Conservation (phyloP, 2,888 invertebrate species). For the Galerucella nymphaeae region DNA sequence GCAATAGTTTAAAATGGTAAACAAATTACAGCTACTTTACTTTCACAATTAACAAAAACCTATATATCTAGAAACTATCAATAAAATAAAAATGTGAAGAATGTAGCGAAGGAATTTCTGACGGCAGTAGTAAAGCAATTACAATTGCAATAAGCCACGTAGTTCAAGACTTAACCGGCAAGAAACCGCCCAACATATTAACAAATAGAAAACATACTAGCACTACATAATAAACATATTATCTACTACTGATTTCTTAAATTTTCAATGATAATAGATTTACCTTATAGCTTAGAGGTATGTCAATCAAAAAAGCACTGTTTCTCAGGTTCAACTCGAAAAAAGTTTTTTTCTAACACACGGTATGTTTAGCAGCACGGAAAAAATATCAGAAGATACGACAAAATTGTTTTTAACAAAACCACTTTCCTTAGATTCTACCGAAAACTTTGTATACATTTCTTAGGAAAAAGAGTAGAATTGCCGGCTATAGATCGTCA, state of each 20-base stretch:
- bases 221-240: not conserved
- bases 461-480: conserved; percentile 50
- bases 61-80: conserved; percentile 10
- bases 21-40: conserved; percentile 26
- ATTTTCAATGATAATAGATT: conserved; percentile 39
- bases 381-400: conserved; percentile 60
- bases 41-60: conserved; percentile 34
- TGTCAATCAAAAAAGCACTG: conserved; percentile 58
- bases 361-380: conserved; percentile 63
- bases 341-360: conserved; percentile 64
- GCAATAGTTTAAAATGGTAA: conserved; percentile 25
- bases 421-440: conserved; percentile 63
- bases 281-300: conserved; percentile 60
- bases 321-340: conserved; percentile 43
- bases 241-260: not conserved
- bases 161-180: conserved; percentile 20
- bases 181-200: conserved; percentile 35
- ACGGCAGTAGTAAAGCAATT: conserved; percentile 20
- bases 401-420: conserved; percentile 60
- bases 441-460: conserved; percentile 65
- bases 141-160: conserved; percentile 32
- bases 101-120: conserved; percentile 23
- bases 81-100: conserved; percentile 35
- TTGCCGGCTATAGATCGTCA: conserved; percentile 52
- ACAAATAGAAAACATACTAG: conserved; percentile 25